phyloP scores from a whole-genome alignment of 2,888 invertebrate species.

The Clusia tigrina region DNA sequence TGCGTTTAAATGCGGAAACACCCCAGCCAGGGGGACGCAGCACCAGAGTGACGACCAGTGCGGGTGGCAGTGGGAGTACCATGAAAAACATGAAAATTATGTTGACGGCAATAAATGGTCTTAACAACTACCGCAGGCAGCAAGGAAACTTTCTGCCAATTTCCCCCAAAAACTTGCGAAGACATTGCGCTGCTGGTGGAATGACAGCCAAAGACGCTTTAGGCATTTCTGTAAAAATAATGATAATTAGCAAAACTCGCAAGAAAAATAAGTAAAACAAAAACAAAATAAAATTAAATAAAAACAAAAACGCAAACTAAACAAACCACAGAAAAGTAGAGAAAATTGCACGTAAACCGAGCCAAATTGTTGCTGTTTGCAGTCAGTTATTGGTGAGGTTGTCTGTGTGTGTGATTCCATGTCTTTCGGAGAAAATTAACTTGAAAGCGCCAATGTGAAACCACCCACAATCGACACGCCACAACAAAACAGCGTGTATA shows the following conservation, averaged over 20 bases:
- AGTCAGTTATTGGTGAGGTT: not conserved
- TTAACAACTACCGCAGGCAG: constrained; percentile 18
- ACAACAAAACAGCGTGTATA: constrained; percentile 12
- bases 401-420: constrained; percentile 28
- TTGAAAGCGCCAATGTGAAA: constrained; percentile 47
- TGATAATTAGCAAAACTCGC: constrained; percentile 53
- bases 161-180: not conserved
- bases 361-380: not conserved
- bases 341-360: constrained; percentile 39
- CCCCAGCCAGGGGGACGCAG: not conserved
- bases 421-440: constrained; percentile 59
- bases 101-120: constrained; percentile 49
- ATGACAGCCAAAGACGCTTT: constrained; percentile 39
- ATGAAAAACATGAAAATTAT: constrained; percentile 51
- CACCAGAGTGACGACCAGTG: not conserved
- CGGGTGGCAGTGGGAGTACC: too few species aligned
- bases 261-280: constrained; percentile 16
- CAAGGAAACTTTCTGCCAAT: constrained; percentile 20
- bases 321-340: constrained; percentile 47
- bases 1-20: constrained; percentile 16
- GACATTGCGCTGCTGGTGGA: not conserved
- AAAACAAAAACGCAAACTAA: constrained; percentile 52
- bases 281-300: constrained; percentile 11
- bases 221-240: constrained; percentile 54
- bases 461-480: constrained; percentile 38